These are phyloP conservation scores for Drosophila nr. perissopoda DNA, from an alignment of 2,888 invertebrate genomes.

Conservation along the genomic window DNA sequence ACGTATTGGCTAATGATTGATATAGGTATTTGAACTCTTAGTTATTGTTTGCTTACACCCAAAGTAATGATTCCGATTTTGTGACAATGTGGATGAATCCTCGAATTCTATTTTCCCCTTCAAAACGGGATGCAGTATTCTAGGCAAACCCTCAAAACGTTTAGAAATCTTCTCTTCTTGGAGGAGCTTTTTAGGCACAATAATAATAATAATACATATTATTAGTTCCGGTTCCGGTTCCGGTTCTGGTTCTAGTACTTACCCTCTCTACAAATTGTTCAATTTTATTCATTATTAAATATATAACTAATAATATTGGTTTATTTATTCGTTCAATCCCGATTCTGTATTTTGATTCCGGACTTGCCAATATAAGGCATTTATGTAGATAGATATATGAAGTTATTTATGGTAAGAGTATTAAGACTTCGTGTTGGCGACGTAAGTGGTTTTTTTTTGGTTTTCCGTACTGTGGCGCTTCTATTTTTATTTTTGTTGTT, in stretches of 20 bases:
- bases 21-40: background rate
- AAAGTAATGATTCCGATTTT: too few relatives aligned
- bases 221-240: background rate
- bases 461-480: background rate
- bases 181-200: background rate
- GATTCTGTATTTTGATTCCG: too few relatives aligned
- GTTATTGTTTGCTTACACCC: background rate
- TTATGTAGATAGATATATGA: background rate
- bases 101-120: too few relatives aligned
- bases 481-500: conserved; percentile 23
- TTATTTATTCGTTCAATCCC: background rate
- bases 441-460: background rate
- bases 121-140: background rate
- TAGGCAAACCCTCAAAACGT: background rate
- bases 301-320: background rate
- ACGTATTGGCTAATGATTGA: too few relatives aligned
- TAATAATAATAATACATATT: background rate
- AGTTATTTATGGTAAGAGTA: background rate
- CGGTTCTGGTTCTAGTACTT: background rate
- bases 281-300: background rate
- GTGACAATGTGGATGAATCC: background rate
- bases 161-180: background rate
- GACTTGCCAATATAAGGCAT: background rate
- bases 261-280: background rate
- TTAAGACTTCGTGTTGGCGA: background rate